Conservation (phyloP, 2,797 vertebrate genomes). For the Chromis chromis region DNA sequence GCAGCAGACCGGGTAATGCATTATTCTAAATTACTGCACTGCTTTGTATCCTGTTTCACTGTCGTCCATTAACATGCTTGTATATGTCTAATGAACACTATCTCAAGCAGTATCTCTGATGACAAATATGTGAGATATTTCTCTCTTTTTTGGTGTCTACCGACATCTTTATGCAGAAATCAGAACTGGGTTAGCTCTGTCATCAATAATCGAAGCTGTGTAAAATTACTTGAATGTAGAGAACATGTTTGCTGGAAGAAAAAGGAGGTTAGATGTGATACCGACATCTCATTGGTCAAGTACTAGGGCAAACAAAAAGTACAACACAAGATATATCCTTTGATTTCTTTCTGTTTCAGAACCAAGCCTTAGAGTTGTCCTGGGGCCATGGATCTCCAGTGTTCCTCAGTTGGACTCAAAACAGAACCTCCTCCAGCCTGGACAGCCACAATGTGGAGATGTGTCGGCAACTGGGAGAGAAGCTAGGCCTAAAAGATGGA, state of each 20-base stretch:
- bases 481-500: constrained; percentile 90
- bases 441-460: constrained; percentile 88
- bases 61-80: background rate
- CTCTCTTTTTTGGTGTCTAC: background rate
- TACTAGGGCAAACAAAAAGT: background rate
- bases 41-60: background rate
- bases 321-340: background rate
- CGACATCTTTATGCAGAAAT: constrained; percentile 3
- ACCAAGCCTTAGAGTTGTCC: constrained; percentile 91
- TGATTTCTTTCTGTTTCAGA: constrained; percentile 76
- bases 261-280: background rate
- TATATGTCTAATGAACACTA: background rate
- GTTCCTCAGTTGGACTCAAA: constrained; percentile 94
- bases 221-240: background rate
- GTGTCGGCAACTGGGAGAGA: constrained; percentile 91
- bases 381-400: constrained; percentile 81
- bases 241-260: background rate
- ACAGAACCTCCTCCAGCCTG: constrained; percentile 75
- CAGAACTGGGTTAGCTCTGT: background rate
- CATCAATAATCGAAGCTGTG: background rate
- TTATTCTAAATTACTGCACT: background rate
- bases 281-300: background rate
- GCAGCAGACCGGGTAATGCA: background rate
- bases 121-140: background rate
- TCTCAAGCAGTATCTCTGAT: background rate